Evolutionary conservation across 2,888 invertebrate species (phyloP), one percentile per base, ranked within the genome.

Genomic region (Lithophane ornitopus): DNA sequence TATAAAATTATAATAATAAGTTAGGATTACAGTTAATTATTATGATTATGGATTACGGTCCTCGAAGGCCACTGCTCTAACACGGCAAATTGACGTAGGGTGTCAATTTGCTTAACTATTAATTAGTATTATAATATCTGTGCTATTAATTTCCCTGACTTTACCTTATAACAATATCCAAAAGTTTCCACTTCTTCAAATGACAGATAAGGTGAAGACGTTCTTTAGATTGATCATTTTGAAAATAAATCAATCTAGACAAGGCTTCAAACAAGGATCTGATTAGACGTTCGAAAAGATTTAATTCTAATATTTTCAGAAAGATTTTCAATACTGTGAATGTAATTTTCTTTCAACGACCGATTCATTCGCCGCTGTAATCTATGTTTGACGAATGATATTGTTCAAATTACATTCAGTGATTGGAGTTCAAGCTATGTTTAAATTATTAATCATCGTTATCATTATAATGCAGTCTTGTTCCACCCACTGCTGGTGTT

Each of bases 331-430:
- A 41, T 61, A 59, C 14, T 19, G 26, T 7, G 67, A 75, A 54
- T 54, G 52, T 14, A 28, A 76, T 61, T 76, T 81, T 80, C 46
- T 70, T 2, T 56, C n/a, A 58, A 76, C 26, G 68, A 80, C 22
- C 7, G 8, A 19, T 80, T 74, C 16, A 80, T 74, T 52, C 6
- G 11, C 6, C 4, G 8, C 12, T 39, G 26, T 52, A 44, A 58
- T 52, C 28, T 44, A 26, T 3, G 4, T 56, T 74, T 67, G 49
- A 67, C 14, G 19, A 73, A 54, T 56, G 22, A 26, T 44, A 52
- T 52, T 26, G n/a, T 49, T 26, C 26, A 66, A 58, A 41, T 67
- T n/a, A 16, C 6, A 52, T 34, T 16, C 6, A 22, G 8, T 0
- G 11, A 54, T 49, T 54, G 8, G 7, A 41, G 49, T 26, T 26